Evolutionary conservation across 2,113 vertebrate genomes (phyloP).

Genomic region (Plecotus auritus): DNA sequence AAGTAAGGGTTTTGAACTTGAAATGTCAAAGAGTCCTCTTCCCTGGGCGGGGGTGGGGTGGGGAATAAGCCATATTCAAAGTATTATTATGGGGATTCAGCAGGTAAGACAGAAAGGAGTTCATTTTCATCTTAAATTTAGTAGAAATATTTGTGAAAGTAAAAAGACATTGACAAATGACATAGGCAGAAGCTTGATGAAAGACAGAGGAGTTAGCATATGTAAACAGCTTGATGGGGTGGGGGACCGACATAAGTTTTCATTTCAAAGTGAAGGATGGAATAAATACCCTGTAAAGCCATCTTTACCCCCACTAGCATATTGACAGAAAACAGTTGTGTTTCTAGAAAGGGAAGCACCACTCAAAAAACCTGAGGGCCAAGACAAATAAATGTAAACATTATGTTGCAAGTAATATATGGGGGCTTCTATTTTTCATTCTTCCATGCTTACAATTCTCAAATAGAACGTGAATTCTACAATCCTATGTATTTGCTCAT

Average conservation of each 20-base stretch:
- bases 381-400: constrained; percentile 1
- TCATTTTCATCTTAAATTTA: neutral
- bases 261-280: constrained; percentile 52
- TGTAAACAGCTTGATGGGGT: constrained; percentile 37
- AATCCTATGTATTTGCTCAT: neutral
- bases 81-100: neutral
- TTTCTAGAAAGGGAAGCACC: constrained; percentile 45
- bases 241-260: constrained; percentile 42
- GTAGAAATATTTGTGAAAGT: neutral
- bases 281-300: constrained; percentile 34
- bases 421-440: neutral
- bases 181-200: constrained; percentile 10
- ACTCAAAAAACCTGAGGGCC: constrained; percentile 30
- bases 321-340: neutral
- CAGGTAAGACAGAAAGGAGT: neutral
- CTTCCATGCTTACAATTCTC: neutral
- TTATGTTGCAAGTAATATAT: neutral
- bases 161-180: constrained; percentile 32
- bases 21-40: neutral
- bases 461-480: neutral
- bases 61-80: neutral
- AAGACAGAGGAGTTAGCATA: constrained; percentile 31
- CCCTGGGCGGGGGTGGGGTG: too few species aligned
- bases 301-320: neutral
- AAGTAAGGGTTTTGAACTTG: neutral